Conservation (phyloP, 1,140 invertebrate genomes). For the Zaprionus tsacasi region DNA sequence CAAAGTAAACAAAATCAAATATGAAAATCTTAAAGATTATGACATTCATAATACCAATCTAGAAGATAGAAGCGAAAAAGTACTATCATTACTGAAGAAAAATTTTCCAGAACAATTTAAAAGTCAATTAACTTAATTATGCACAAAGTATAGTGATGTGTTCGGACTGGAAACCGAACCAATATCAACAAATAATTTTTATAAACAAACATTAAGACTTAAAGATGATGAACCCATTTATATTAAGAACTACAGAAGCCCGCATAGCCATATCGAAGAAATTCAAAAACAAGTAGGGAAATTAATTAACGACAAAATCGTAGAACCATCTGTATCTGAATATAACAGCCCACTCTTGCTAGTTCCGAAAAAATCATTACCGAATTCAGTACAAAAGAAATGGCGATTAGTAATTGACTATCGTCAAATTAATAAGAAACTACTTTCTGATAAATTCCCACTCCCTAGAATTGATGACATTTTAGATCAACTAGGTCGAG, state of each 20-base stretch:
- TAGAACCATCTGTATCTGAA: not conserved
- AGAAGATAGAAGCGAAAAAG: too few relatives aligned
- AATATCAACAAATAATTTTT: slow-evolving; percentile 5
- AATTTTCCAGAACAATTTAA: too few relatives aligned
- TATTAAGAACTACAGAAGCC: slow-evolving; percentile 5
- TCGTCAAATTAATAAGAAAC: not conserved
- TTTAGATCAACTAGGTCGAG: slow-evolving; percentile 1
- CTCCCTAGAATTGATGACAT: slow-evolving; percentile 17
- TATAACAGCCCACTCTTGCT: slow-evolving; percentile 1
- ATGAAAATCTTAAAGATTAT: too few relatives aligned
- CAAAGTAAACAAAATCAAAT: too few relatives aligned
- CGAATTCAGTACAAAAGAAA: slow-evolving; percentile 1
- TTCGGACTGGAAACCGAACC: too few relatives aligned
- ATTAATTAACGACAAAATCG: slow-evolving; percentile 10
- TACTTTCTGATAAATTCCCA: slow-evolving; percentile 5
- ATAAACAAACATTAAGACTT: slow-evolving; percentile 13
- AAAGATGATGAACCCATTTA: slow-evolving; percentile 7
- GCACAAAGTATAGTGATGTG: too few relatives aligned
- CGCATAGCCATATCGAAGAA: not conserved
- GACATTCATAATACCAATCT: too few relatives aligned
- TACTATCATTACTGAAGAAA: too few relatives aligned
- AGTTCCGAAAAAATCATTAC: slow-evolving; percentile 14
- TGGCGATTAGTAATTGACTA: slow-evolving; percentile 8
- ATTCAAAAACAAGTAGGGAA: slow-evolving; percentile 3
- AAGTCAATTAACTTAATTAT: too few relatives aligned